Conservation (phyloP, 92 coral and sea anemone genomes). For the Parazoanthus swiftii region DNA sequence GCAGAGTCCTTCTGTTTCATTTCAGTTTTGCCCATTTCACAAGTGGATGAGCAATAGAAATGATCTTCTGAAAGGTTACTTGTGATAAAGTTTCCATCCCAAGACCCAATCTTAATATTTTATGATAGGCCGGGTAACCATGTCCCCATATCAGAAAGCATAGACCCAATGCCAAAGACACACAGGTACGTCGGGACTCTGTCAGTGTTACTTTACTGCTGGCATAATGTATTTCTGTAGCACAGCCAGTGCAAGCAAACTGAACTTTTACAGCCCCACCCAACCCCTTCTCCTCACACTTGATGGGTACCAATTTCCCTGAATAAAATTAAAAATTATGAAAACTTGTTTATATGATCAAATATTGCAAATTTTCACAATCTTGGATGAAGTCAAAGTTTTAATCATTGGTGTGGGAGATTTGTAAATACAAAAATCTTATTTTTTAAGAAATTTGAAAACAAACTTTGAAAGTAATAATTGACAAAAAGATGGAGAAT, state of each 20-base stretch:
- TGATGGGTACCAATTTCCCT: constrained; percentile 26
- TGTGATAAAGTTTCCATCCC: constrained; percentile 12
- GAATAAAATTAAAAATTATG: too few relatives aligned
- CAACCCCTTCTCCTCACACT: constrained; percentile 37
- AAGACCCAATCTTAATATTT: constrained; percentile 24
- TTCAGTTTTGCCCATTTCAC: constrained; percentile 34
- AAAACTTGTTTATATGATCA: too few relatives aligned
- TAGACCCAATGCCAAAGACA: constrained; percentile 34
- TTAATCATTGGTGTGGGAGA: too few relatives aligned
- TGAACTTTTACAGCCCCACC: constrained; percentile 48
- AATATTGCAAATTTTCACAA: too few relatives aligned
- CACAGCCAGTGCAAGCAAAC: constrained; percentile 54
- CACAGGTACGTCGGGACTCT: constrained; percentile 4
- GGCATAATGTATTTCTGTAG: constrained; percentile 31
- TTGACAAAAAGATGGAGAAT: too few relatives aligned
- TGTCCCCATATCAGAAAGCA: constrained; percentile 42
- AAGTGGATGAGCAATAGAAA: constrained; percentile 19
- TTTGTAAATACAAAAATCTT: too few relatives aligned
- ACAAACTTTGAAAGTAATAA: too few relatives aligned
- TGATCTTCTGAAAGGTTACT: constrained; percentile 10
- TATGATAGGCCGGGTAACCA: constrained; percentile 21
- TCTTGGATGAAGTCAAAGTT: too few relatives aligned
- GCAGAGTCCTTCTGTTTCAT: constrained; percentile 18
- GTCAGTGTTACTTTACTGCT: constrained; percentile 47
- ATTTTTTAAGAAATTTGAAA: too few relatives aligned